Percentiles rank a stretch among this genome's conserved stretches.
Conservation (phyloP, 2,113 vertebrate species). For the Vombatus ursinus region DNA sequence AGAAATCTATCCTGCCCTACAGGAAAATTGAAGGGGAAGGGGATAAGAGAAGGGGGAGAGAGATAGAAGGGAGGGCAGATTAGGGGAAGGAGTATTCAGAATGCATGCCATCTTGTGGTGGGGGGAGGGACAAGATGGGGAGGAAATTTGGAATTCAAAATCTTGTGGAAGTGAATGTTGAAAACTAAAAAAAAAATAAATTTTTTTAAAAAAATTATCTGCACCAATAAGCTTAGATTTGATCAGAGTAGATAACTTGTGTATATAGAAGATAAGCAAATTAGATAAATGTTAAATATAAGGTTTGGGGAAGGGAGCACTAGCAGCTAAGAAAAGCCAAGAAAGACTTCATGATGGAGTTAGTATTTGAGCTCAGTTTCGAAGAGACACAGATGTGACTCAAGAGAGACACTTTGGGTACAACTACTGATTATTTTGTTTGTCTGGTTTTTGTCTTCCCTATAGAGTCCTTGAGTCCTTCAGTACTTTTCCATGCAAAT, state of each 20-base stretch:
- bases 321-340: background rate
- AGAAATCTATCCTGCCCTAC: too few species aligned
- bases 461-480: conserved; percentile 15
- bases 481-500: background rate
- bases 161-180: too few species aligned
- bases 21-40: too few species aligned
- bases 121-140: too few species aligned
- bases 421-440: background rate
- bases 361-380: background rate
- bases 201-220: background rate
- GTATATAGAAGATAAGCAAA: background rate
- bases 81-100: too few species aligned
- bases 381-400: background rate
- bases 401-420: too few species aligned
- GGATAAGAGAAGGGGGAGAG: too few species aligned
- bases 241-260: background rate
- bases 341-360: background rate
- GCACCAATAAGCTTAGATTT: background rate
- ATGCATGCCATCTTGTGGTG: too few species aligned
- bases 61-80: too few species aligned
- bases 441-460: conserved; percentile 20
- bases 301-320: background rate
- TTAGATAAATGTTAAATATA: background rate
- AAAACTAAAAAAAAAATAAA: too few species aligned
- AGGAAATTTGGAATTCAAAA: too few species aligned